Evolutionary conservation across 2,797 vertebrate genomes (phyloP), one percentile per base, ranked within the genome.

Genomic region (Cossypha dichroa): DNA sequence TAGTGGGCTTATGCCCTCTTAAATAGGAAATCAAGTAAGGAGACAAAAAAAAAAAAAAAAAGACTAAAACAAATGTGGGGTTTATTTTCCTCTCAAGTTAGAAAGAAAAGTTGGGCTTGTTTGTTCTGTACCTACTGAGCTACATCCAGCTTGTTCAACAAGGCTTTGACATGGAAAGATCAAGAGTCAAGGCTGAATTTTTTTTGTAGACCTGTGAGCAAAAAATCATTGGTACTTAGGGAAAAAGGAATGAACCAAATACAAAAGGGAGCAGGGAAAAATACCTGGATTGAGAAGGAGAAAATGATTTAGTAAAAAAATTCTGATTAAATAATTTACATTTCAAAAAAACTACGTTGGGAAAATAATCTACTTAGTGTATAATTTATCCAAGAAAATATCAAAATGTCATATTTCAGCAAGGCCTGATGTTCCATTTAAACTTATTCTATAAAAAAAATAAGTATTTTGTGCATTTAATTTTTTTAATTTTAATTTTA

Each of bases 371-470:
- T 81, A 55, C 9, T 68, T 17, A 46, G 5, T 41, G 3, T 23
- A 33, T 45, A 49, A 64, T 84, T 89, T 68, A 14, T 54, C 2
- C 5, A 52, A 84, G 6, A 62, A 66, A 51, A 25, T 56, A 43
- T 54, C 25, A 43, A 90, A 93, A 49, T 68, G 1, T 2, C 5
- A 4, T 43, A 8, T 73, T 81, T 75, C 31, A 69, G 17, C 38
- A 58, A 88, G 33, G 15, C 1, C 11, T 54, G 4, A 0, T 56
- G 21, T n/a, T 90, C 68, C 0, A 0, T 82, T 88, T 36, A 51
- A 70, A 85, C 3, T 36, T 11, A 69, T 64, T 60, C 13, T n/a
- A 73, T 8, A 34, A 41, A 74, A 79, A 56, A 19, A 55, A 11
- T 7, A 7, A 66, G 38, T 38, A 76, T 52, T 84, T 49, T 28